phyloP scores from a whole-genome alignment of 2,888 invertebrate genomes.

The Silvanus unidentatus region DNA sequence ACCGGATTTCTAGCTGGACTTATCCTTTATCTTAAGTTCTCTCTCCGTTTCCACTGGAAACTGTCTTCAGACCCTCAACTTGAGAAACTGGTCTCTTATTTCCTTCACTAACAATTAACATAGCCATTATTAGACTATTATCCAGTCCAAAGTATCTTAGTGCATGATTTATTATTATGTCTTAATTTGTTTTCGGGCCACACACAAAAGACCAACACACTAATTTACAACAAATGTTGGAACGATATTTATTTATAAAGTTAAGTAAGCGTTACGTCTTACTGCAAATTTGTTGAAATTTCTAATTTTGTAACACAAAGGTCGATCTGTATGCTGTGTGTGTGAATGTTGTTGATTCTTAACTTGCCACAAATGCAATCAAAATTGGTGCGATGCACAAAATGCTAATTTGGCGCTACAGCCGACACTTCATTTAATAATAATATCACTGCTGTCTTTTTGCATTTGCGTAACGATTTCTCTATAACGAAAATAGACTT shows the following conservation, averaged over 20 bases:
- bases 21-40: conserved; percentile 35
- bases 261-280: too few relatives aligned
- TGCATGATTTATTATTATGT: too few relatives aligned
- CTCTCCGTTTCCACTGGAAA: conserved; percentile 13
- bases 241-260: too few relatives aligned
- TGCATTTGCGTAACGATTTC: conserved; percentile 12
- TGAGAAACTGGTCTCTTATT: conserved; percentile 27
- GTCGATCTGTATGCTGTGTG: too few relatives aligned
- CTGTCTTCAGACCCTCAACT: conserved; percentile 26
- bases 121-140: conserved; percentile 12
- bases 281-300: too few relatives aligned
- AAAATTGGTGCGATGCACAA: conserved; percentile 13
- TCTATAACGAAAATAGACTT: not conserved
- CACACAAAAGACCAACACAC: too few relatives aligned
- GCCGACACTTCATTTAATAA: conserved; percentile 4
- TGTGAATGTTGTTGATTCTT: not conserved
- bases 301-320: too few relatives aligned
- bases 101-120: conserved; percentile 24
- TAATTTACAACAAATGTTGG: too few relatives aligned
- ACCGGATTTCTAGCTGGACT: conserved; percentile 33
- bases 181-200: too few relatives aligned
- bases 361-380: not conserved
- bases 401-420: conserved; percentile 22
- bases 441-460: conserved; percentile 10
- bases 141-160: not conserved